phyloP scores from a whole-genome alignment of 1,140 invertebrate species.

The Calosoma granatense region DNA sequence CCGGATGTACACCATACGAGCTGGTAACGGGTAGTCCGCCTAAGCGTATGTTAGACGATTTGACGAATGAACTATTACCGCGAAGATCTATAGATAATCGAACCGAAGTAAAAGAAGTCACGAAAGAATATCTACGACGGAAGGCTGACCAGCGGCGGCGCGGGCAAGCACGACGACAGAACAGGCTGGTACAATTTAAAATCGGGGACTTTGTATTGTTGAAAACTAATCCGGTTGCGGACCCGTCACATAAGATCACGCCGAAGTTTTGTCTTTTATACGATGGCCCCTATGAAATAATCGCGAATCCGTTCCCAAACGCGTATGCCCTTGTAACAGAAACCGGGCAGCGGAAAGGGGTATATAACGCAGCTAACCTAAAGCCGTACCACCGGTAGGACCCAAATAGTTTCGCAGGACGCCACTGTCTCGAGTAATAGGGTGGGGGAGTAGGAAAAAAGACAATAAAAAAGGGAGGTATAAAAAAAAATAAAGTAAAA shows the following conservation, averaged over 20 bases:
- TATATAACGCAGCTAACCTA: slow-evolving; percentile 30
- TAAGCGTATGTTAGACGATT: slow-evolving; percentile 11
- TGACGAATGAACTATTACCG: slow-evolving; percentile 10
- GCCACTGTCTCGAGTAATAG: too few species aligned
- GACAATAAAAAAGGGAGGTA: too few species aligned
- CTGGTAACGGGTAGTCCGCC: slow-evolving; percentile 27
- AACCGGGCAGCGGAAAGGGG: slow-evolving; percentile 21
- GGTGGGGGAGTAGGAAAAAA: too few species aligned
- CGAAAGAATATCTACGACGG: neutral
- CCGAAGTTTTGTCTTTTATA: slow-evolving; percentile 22
- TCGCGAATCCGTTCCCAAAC: slow-evolving; percentile 18
- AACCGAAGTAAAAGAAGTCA: neutral
- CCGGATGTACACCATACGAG: slow-evolving; percentile 27
- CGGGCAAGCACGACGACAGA: neutral
- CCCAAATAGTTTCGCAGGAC: too few species aligned
- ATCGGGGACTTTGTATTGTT: slow-evolving; percentile 28
- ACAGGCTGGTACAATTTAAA: neutral
- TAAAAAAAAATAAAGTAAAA: too few species aligned
- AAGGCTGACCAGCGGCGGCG: neutral
- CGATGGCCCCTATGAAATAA: slow-evolving; percentile 22
- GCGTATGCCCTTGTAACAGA: slow-evolving; percentile 15
- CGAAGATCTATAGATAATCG: neutral
- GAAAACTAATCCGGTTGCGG: slow-evolving; percentile 23
- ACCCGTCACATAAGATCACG: slow-evolving; percentile 15
- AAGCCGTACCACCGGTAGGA: too few species aligned